phyloP scores from a whole-genome alignment of 2,113 vertebrate species.

The Colaptes auratus region DNA sequence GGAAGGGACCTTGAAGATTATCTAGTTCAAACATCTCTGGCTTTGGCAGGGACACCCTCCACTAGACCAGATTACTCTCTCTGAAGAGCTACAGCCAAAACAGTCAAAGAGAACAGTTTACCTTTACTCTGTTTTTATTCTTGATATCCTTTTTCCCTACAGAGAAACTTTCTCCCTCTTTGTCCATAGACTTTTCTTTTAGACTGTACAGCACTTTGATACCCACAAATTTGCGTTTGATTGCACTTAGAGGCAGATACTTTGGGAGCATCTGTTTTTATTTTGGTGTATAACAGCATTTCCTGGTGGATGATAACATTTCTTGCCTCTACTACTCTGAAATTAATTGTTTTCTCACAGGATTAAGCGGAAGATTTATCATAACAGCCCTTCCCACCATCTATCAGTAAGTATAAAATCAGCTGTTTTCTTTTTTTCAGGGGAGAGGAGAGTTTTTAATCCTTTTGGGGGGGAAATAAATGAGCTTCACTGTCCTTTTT shows the following conservation, averaged over 20 bases:
- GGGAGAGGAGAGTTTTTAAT: neutral
- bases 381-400: conserved; percentile 97
- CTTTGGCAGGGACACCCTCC: no score
- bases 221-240: neutral
- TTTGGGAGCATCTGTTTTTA: neutral
- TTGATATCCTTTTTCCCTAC: rapidly evolving
- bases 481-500: neutral
- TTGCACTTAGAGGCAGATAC: rapidly evolving
- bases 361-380: conserved; percentile 92
- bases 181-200: neutral
- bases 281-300: no score
- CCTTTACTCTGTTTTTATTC: no score
- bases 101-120: rapidly evolving
- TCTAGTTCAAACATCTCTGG: no score
- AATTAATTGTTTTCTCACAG: conserved; percentile 72
- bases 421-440: neutral
- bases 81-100: neutral
- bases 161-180: rapidly evolving
- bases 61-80: neutral
- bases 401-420: conserved; percentile 89
- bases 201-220: neutral
- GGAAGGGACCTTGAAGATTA: no score
- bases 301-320: neutral
- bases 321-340: neutral
- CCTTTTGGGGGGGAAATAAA: neutral